phyloP scores from a whole-genome alignment of 1,140 invertebrate species.

The Drosophila pandora region DNA sequence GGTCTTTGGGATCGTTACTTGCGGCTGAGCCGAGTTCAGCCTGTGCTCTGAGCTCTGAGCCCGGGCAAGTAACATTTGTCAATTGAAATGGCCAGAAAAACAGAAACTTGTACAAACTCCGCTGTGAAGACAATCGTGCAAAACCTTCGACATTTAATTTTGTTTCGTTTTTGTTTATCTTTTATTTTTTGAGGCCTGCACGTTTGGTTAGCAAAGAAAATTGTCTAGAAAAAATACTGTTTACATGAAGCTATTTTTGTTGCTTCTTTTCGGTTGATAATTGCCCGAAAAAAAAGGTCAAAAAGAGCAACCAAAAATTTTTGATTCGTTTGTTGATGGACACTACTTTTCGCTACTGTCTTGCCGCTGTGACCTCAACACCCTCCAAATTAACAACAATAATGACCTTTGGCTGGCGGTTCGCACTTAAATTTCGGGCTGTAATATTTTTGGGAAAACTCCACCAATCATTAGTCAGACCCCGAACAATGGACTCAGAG shows the following conservation, averaged over 20 bases:
- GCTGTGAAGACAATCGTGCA: slow-evolving; percentile 70
- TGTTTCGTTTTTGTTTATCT: slow-evolving; percentile 62
- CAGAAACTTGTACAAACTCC: slow-evolving; percentile 29
- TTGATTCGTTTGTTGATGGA: slow-evolving; percentile 42
- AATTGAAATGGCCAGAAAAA: slow-evolving; percentile 68
- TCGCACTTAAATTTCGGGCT: slow-evolving; percentile 61
- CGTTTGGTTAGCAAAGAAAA: slow-evolving; percentile 71
- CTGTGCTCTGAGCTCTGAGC: slow-evolving; percentile 6
- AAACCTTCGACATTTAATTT: slow-evolving; percentile 82
- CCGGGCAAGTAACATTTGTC: slow-evolving; percentile 65
- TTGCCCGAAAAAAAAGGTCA: slow-evolving; percentile 72
- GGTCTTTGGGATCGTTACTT: slow-evolving; percentile 41
- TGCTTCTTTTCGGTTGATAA: slow-evolving; percentile 57
- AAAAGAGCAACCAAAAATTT: slow-evolving; percentile 36
- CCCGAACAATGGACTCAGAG: slow-evolving; percentile 23
- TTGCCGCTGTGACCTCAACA: slow-evolving; percentile 59
- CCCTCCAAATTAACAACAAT: slow-evolving; percentile 52
- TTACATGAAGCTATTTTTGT: slow-evolving; percentile 53
- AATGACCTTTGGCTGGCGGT: slow-evolving; percentile 55
- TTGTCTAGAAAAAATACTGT: slow-evolving; percentile 54
- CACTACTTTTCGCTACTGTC: slow-evolving; percentile 49
- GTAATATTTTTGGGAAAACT: slow-evolving; percentile 67
- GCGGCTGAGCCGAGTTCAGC: slow-evolving; percentile 50
- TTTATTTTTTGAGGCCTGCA: slow-evolving; percentile 42
- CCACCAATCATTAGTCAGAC: slow-evolving; percentile 2